Evolutionary conservation across 2,113 vertebrate genomes (phyloP).

Genomic region (Columba janthina): DNA sequence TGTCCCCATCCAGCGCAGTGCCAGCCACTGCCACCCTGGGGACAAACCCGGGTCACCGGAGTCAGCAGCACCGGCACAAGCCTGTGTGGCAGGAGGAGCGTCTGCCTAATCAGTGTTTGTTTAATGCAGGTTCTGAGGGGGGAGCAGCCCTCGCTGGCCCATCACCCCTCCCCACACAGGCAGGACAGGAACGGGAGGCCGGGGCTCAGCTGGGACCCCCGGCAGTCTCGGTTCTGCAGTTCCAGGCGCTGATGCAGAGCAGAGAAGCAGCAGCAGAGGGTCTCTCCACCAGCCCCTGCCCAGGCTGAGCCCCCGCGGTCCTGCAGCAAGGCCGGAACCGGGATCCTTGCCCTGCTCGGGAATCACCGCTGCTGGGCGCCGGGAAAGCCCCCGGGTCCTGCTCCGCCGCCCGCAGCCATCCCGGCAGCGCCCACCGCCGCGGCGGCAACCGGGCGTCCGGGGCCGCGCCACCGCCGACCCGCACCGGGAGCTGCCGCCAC

Average conservation of each 20-base stretch:
- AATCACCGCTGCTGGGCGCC: fast-evolving
- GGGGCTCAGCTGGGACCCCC: background rate
- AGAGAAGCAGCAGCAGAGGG: background rate
- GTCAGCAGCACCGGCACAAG: fast-evolving
- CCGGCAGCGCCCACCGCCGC: background rate
- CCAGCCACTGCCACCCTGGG: background rate
- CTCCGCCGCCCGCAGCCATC: background rate
- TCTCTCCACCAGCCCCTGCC: background rate
- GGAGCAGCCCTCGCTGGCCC: background rate
- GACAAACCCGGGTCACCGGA: fast-evolving
- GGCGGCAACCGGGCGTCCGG: fast-evolving
- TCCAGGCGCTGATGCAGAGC: background rate
- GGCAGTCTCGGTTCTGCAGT: background rate
- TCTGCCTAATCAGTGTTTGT: background rate
- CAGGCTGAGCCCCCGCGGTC: background rate
- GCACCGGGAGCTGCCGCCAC: background rate
- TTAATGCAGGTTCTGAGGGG: background rate
- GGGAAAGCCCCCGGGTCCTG: background rate
- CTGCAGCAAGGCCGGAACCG: background rate
- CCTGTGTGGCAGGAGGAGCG: background rate
- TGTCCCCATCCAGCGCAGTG: background rate
- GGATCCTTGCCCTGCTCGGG: background rate
- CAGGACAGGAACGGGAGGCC: background rate
- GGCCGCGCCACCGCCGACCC: too few species aligned
- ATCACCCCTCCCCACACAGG: background rate